Evolutionary conservation across 2,113 vertebrate species (phyloP).

Genomic region (Gavialis gangeticus): DNA sequence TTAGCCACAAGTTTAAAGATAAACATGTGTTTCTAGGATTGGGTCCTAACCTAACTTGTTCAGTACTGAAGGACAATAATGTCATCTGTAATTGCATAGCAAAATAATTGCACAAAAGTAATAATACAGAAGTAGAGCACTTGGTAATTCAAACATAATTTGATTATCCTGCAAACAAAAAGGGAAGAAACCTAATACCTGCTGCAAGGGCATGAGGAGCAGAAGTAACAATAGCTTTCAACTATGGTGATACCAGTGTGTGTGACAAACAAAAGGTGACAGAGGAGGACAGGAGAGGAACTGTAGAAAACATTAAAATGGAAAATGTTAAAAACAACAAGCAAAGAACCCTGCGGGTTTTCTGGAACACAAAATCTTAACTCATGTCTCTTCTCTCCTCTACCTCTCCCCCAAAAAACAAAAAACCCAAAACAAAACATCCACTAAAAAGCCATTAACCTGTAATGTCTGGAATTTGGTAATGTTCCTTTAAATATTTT

Average conservation of each 20-base stretch:
- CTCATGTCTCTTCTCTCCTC: neutral
- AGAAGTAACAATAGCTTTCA: neutral
- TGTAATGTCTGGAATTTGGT: too few species aligned
- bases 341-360: neutral
- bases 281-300: neutral
- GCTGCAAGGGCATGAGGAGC: neutral
- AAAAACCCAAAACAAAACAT: neutral
- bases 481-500: too few species aligned
- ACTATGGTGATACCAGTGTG: neutral
- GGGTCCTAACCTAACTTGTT: neutral
- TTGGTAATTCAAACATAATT: neutral
- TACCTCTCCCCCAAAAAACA: neutral
- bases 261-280: neutral
- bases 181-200: neutral
- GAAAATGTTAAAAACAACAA: neutral
- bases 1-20: neutral
- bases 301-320: neutral
- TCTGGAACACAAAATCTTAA: neutral
- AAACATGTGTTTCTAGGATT: neutral
- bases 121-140: neutral
- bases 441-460: neutral
- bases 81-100: neutral
- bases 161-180: neutral
- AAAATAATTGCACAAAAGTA: neutral
- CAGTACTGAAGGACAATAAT: neutral